A percentile compares a stretch with the other conserved stretches of the same genome.
These are phyloP conservation scores for Aurelia sp. DNA, from an alignment of 30 jellyfish, hydroid and myxozoan species.

Conservation along the genomic window DNA sequence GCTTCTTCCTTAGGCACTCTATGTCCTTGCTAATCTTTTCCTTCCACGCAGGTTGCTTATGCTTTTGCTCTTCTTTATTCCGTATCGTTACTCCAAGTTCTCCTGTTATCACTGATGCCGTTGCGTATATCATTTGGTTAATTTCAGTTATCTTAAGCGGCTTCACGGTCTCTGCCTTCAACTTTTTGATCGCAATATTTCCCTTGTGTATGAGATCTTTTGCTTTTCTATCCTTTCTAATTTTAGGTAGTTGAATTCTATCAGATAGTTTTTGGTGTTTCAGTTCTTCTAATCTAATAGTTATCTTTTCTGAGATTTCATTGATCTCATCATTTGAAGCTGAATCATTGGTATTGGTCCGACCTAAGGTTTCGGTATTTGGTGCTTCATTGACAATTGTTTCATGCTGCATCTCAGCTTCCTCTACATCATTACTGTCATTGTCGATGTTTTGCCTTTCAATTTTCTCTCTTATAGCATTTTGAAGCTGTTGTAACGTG, in stretches of 20 bases:
- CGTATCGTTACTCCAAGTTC: background rate
- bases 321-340: background rate
- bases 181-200: background rate
- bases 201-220: background rate
- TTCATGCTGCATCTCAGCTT: background rate
- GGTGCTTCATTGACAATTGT: background rate
- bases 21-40: slow-evolving; percentile 22
- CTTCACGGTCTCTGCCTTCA: background rate
- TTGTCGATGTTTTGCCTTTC: slow-evolving; percentile 1
- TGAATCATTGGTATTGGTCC: background rate
- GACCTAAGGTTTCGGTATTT: background rate
- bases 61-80: background rate
- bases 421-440: background rate
- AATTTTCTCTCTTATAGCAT: background rate
- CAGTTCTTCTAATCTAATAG: background rate
- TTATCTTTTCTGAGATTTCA: background rate
- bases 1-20: slow-evolving; percentile 10
- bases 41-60: slow-evolving; percentile 34
- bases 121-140: slow-evolving; percentile 9
- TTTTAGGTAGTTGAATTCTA: background rate
- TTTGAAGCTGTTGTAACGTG: no score
- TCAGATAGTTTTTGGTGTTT: background rate
- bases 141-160: background rate
- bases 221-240: background rate
- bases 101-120: background rate